Conservation (phyloP, 2,797 vertebrate species). For the Enteromius radiatus region DNA sequence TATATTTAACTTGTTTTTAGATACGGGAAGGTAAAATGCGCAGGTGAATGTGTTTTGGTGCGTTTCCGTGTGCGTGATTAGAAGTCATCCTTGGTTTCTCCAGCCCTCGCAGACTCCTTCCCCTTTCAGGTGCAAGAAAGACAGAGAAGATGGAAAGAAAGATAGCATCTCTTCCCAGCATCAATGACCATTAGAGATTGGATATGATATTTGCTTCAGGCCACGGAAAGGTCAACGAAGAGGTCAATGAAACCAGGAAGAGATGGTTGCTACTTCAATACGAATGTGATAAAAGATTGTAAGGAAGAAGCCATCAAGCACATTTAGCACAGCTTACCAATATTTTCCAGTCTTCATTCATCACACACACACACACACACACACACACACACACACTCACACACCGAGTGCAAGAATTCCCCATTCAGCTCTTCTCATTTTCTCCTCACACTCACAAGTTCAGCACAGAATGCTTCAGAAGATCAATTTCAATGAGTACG, state of each 20-base stretch:
- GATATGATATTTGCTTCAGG: neutral
- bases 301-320: slow-evolving; percentile 30
- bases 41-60: neutral
- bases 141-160: slow-evolving; percentile 30
- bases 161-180: slow-evolving; percentile 31
- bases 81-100: slow-evolving; percentile 47
- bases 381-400: neutral
- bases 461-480: slow-evolving; percentile 4
- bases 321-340: slow-evolving; percentile 25
- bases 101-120: slow-evolving; percentile 45
- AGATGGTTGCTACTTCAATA: slow-evolving; percentile 4
- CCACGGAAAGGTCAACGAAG: neutral
- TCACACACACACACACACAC: slow-evolving; percentile 24
- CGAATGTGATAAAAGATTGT: neutral
- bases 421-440: slow-evolving; percentile 28
- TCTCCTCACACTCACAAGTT: slow-evolving; percentile 18
- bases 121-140: slow-evolving; percentile 35
- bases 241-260: slow-evolving; percentile 23
- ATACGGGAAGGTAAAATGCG: neutral
- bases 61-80: slow-evolving; percentile 8
- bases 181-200: neutral
- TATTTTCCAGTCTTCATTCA: slow-evolving; percentile 6
- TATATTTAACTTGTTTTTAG: neutral
- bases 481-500: slow-evolving; percentile 35
- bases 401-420: neutral